These are phyloP conservation scores for Marasmarcha lunaedactyla DNA, from an alignment of 2,888 invertebrate genomes.

Conservation along the genomic window DNA sequence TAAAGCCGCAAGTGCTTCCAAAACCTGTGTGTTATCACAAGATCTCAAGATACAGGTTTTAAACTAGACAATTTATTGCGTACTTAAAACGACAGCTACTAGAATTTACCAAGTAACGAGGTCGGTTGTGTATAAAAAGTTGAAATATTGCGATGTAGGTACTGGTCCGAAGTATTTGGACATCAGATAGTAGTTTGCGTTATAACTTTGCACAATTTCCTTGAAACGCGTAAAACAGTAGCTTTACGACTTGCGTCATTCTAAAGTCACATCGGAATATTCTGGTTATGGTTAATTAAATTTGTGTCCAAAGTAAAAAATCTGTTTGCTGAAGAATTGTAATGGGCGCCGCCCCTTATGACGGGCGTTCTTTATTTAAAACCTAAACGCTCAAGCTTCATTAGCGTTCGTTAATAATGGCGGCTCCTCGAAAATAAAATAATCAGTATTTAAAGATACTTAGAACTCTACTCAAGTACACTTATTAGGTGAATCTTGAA, in stretches of 20 bases:
- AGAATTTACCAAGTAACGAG: constrained; percentile 40
- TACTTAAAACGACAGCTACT: constrained; percentile 52
- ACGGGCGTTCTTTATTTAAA: constrained; percentile 57
- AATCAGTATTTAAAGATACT: not conserved
- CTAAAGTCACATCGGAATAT: constrained; percentile 42
- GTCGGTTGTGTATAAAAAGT: constrained; percentile 27
- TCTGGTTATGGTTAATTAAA: constrained; percentile 53
- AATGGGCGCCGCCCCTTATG: constrained; percentile 43
- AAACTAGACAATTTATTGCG: constrained; percentile 45
- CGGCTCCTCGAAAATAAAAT: constrained; percentile 27
- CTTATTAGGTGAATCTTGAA: too few species aligned
- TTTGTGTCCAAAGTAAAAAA: constrained; percentile 53
- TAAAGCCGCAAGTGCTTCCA: constrained; percentile 37
- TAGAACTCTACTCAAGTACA: too few species aligned
- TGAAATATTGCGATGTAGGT: constrained; percentile 20
- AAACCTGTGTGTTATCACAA: constrained; percentile 42
- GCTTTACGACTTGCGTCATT: constrained; percentile 22
- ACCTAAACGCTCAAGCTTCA: constrained; percentile 63
- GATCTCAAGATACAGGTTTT: constrained; percentile 47
- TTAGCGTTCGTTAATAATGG: constrained; percentile 67
- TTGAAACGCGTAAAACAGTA: constrained; percentile 14
- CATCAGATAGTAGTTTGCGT: constrained; percentile 1
- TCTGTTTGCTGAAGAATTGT: constrained; percentile 29
- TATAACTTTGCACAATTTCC: constrained; percentile 21
- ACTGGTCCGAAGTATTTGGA: not conserved